These are phyloP conservation scores for Anodontia alba DNA, from an alignment of 2,888 invertebrate species.

Conservation along the genomic window DNA sequence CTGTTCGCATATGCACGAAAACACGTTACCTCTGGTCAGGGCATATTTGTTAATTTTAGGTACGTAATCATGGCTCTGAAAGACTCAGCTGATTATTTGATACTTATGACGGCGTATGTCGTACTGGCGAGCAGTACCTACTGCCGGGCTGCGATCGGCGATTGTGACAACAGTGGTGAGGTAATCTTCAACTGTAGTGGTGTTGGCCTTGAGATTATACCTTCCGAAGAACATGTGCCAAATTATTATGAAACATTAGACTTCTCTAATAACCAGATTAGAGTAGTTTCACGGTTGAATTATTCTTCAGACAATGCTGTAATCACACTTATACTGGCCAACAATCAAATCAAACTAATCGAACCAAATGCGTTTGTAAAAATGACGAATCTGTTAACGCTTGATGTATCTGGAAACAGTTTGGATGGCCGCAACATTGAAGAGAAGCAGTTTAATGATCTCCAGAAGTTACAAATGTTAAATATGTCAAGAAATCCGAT, in stretches of 20 bases:
- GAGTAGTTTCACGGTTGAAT: constrained; percentile 32
- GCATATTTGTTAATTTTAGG: too few relatives aligned
- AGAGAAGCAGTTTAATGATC: constrained; percentile 36
- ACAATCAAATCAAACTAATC: constrained; percentile 41
- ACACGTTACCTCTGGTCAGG: too few relatives aligned
- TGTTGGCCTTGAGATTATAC: constrained; percentile 19
- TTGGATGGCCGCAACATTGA: constrained; percentile 30
- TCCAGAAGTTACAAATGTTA: constrained; percentile 25
- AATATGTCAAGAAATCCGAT: constrained; percentile 47
- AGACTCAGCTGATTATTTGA: too few relatives aligned
- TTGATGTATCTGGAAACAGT: constrained; percentile 53
- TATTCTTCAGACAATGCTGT: constrained; percentile 10
- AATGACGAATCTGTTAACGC: constrained; percentile 22
- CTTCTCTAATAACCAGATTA: constrained; percentile 44
- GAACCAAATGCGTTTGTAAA: constrained; percentile 32
- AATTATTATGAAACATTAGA: constrained; percentile 20
- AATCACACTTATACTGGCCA: constrained; percentile 21
- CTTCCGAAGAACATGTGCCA: constrained; percentile 26
- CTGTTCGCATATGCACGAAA: too few relatives aligned
- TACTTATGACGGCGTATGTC: too few relatives aligned
- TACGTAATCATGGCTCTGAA: too few relatives aligned
- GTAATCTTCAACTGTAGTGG: constrained; percentile 41
- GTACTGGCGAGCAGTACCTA: too few relatives aligned
- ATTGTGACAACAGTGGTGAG: background rate
- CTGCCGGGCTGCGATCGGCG: background rate